These are phyloP conservation scores for Cromileptes altivelis DNA, from an alignment of 2,113 vertebrate species.

Conservation along the genomic window DNA sequence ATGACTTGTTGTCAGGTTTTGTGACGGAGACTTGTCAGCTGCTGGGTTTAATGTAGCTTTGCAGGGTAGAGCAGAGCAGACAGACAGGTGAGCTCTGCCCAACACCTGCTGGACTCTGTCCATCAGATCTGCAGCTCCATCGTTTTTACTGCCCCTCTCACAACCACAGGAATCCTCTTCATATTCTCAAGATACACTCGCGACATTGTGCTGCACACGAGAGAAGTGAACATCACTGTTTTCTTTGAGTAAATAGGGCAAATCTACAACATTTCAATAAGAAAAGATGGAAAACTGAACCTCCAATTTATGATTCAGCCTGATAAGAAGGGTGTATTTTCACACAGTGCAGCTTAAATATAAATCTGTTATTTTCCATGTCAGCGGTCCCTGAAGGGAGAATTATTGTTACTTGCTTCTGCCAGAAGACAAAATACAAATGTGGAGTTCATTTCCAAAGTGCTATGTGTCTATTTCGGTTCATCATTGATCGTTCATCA, in stretches of 20 bases:
- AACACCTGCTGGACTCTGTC: constrained; percentile 39
- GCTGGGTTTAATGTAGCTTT: constrained; percentile 40
- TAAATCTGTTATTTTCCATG: constrained; percentile 59
- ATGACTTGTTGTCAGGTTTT: constrained; percentile 55
- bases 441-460: constrained; percentile 55
- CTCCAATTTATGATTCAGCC: constrained; percentile 38
- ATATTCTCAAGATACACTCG: background rate
- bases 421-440: constrained; percentile 65
- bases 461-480: constrained; percentile 36
- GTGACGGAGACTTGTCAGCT: constrained; percentile 47
- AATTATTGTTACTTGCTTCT: constrained; percentile 55
- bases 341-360: constrained; percentile 45
- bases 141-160: background rate
- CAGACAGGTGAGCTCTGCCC: constrained; percentile 39
- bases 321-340: constrained; percentile 48
- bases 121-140: constrained; percentile 11
- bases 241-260: constrained; percentile 41
- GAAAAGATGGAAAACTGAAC: constrained; percentile 17
- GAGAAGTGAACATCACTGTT: background rate
- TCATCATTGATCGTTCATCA: constrained; percentile 39
- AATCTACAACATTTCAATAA: constrained; percentile 34
- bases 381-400: constrained; percentile 64
- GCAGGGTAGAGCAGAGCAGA: background rate
- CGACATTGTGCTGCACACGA: background rate
- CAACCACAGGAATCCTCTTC: background rate